Evolutionary conservation across 1,140 invertebrate genomes (phyloP), one percentile per base, ranked within the genome.

Genomic region (Orius laevigatus): DNA sequence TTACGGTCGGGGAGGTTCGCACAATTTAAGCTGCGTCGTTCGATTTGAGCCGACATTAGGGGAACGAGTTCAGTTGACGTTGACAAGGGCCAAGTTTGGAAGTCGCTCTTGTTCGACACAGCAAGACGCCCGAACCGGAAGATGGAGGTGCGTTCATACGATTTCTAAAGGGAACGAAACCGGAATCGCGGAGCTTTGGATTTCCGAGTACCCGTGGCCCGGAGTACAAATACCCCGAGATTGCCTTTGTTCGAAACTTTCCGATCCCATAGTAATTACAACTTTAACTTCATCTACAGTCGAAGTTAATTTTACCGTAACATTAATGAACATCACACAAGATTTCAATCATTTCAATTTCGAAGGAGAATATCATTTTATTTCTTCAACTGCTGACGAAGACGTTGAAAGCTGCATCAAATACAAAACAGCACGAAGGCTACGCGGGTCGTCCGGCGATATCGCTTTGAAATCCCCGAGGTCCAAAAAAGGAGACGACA

Each of bases 341-440:
- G 83, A 87, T 64, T 84, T 81, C 55, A 71, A 74, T 34, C 76
- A 84, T 62, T 86, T 82, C 62, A 74, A 73, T 55, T 88, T 88
- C 63, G 82, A 86, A 58, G 83, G 78, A 0, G 55, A 60, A 42
- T 61, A 59, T 39, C 49, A 56, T 11, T 61, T 61, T 34, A 34
- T 58, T 14, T 38, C 48, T 1, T 53, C 51, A 16, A 12, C 53
- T 1, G 41, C 51, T 4, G 50, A 57, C 1, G 46, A 53, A 0
- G 64, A 65, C 11, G 66, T 68, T 42, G 70, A 75, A 31, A 62
- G 69, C 15, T 79, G 76, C 57, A 66, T 70, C 2, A 70, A 72
- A 43, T 70, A 68, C 20, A 74, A 76, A 62, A 72, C 76, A 38
- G 72, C 75, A 34, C 62, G 77, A 45, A 64, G 72, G 53, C 59